Conservation (phyloP, 2,797 vertebrate species). For the Forpus xanthops region DNA sequence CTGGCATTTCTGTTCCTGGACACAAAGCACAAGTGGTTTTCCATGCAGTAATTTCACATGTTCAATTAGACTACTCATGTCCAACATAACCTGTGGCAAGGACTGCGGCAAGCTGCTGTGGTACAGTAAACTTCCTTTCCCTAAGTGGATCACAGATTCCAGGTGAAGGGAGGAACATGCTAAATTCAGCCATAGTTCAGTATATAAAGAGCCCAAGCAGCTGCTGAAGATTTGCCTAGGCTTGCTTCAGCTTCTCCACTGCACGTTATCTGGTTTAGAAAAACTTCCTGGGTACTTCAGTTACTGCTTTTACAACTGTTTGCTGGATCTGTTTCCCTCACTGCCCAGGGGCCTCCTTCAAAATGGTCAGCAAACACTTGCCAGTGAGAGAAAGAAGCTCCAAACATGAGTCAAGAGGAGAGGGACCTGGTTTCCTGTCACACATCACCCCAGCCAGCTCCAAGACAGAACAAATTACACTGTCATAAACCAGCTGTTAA, state of each 20-base stretch:
- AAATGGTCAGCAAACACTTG: background rate
- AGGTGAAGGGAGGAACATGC: background rate
- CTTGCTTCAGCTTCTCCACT: background rate
- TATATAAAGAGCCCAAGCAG: background rate
- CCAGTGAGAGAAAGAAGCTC: background rate
- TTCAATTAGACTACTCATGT: background rate
- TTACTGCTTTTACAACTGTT: background rate
- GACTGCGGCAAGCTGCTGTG: background rate
- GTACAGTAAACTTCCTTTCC: background rate
- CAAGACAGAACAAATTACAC: background rate
- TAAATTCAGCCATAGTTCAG: background rate
- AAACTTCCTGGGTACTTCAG: background rate
- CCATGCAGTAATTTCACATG: background rate
- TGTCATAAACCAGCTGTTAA: constrained; percentile 9
- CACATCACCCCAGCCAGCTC: background rate
- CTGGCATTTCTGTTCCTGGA: background rate
- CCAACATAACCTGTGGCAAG: background rate
- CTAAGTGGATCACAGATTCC: background rate
- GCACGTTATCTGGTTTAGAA: background rate
- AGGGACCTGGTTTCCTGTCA: background rate
- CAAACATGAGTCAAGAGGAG: background rate
- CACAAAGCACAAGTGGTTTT: background rate
- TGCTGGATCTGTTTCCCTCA: background rate
- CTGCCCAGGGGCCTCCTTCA: background rate
- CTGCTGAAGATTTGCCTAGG: background rate